Conservation (phyloP, 2,797 vertebrate genomes). For the Vipera ursinii region DNA sequence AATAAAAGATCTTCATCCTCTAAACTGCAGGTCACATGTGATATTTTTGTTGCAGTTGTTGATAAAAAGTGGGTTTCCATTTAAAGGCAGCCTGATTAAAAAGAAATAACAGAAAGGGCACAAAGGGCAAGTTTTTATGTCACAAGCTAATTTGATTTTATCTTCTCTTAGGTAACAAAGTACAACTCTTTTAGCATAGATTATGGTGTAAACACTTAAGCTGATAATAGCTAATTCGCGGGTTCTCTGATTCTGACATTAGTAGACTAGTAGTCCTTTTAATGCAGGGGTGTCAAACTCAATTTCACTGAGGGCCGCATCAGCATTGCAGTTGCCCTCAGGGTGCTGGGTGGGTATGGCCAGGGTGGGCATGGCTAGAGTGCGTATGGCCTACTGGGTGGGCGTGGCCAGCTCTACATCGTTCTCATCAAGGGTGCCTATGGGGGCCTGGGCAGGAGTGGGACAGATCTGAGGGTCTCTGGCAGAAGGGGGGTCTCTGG, state of each 20-base stretch:
- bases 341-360: no score
- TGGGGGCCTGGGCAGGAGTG: no score
- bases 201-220: background rate
- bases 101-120: background rate
- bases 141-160: background rate
- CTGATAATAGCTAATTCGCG: background rate
- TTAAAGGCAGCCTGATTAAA: background rate
- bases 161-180: background rate
- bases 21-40: background rate
- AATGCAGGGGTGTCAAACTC: background rate
- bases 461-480: no score
- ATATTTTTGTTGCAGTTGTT: constrained; percentile 1
- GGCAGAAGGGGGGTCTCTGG: no score
- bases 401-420: no score
- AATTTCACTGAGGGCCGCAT: no score
- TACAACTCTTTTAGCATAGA: background rate
- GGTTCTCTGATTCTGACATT: background rate
- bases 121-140: background rate
- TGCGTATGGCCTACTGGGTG: no score
- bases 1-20: background rate
- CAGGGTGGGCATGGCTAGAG: no score
- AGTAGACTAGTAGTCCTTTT: background rate
- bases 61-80: constrained; percentile 8
- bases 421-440: no score
- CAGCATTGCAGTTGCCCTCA: no score